These are phyloP conservation scores for Calameuta filiformis DNA, from an alignment of 2,888 invertebrate species.

Conservation along the genomic window DNA sequence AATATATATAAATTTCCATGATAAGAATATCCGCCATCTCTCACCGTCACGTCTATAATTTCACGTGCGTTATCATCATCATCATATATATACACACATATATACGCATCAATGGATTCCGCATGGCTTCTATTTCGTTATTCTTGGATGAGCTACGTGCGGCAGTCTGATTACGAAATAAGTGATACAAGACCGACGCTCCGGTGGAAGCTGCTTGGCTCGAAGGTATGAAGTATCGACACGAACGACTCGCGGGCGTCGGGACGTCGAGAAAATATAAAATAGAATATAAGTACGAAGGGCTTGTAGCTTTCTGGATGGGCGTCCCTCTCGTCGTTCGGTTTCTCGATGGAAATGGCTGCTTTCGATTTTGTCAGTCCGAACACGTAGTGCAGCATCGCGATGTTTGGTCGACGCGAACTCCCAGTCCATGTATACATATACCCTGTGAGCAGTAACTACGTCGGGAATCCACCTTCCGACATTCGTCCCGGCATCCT, in stretches of 20 bases:
- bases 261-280: conserved; percentile 24
- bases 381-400: conserved; percentile 39
- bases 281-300: conserved; percentile 16
- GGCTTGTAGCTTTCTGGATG: conserved; percentile 5
- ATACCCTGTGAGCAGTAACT: neutral
- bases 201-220: conserved; percentile 10
- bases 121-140: too few species aligned
- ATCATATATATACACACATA: too few species aligned
- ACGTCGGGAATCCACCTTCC: too few species aligned
- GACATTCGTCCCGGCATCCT: too few species aligned
- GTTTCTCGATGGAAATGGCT: conserved; percentile 31
- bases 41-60: too few species aligned
- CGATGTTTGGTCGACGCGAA: conserved; percentile 28
- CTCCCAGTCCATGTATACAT: conserved; percentile 24
- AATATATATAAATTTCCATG: too few species aligned
- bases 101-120: too few species aligned
- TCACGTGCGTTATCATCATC: too few species aligned
- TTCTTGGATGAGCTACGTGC: too few species aligned
- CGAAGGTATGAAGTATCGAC: neutral
- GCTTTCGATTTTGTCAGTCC: conserved; percentile 36
- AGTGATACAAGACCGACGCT: conserved; percentile 13
- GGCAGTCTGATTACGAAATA: conserved; percentile 27
- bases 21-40: too few species aligned
- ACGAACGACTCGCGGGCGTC: conserved; percentile 1
- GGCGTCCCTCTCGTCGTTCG: neutral